phyloP scores from a whole-genome alignment of 2,888 invertebrate genomes.

The Callinectes sapidus region DNA sequence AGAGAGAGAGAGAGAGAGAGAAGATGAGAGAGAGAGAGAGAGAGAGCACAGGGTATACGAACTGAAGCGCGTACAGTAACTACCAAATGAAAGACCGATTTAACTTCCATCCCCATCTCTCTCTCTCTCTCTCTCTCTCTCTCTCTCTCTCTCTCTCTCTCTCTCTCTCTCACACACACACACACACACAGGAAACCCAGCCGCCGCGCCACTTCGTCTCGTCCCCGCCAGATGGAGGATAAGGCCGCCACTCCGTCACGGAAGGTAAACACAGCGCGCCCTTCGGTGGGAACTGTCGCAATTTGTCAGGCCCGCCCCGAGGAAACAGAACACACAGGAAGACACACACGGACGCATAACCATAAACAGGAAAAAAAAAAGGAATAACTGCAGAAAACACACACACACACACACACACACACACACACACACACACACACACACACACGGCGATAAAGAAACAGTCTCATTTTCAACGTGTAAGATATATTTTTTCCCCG shows the following conservation, averaged over 20 bases:
- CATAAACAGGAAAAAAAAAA: background rate
- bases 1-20: background rate
- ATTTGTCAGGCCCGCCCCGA: conserved; percentile 37
- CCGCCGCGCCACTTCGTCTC: background rate
- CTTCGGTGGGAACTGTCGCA: conserved; percentile 29
- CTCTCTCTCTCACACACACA: background rate
- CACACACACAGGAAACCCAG: background rate
- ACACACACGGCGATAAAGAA: background rate
- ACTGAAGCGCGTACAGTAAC: background rate
- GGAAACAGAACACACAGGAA: conserved; percentile 4
- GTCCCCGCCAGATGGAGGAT: conserved; percentile 41
- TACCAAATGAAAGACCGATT: background rate
- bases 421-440: conserved; percentile 43
- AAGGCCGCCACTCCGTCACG: conserved; percentile 38
- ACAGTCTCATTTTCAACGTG: background rate
- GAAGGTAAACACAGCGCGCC: conserved; percentile 26
- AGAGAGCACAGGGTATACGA: too few species aligned
- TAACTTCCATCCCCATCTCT: background rate
- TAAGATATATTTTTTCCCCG: background rate
- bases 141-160: conserved; percentile 20
- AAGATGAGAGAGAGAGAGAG: too few species aligned
- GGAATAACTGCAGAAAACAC: conserved; percentile 9
- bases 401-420: conserved; percentile 46
- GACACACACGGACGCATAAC: conserved; percentile 15
- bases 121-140: conserved; percentile 36